A percentile compares a stretch with the other conserved stretches of the same genome.
phyloP scores from a whole-genome alignment of 2,113 vertebrate genomes.

The Sarotherodon lohbergeri region DNA sequence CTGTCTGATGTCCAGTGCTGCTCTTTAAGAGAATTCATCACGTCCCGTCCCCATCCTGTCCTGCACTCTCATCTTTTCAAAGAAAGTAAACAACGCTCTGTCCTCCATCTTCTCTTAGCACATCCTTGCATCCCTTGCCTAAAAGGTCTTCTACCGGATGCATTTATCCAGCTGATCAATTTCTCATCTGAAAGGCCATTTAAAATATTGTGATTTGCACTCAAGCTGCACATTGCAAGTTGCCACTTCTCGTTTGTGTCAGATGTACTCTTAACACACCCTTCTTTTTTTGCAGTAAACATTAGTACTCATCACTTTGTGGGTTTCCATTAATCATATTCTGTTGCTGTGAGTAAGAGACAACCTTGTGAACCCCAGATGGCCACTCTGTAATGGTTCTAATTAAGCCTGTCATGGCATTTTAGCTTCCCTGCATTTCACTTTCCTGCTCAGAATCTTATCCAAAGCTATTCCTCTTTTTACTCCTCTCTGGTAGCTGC shows the following conservation, averaged over 20 bases:
- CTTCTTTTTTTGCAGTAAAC: slow-evolving; percentile 7
- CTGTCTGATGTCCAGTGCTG: slow-evolving; percentile 50
- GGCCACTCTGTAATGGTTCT: slow-evolving; percentile 44
- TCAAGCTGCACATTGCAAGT: background rate
- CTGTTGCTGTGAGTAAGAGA: slow-evolving; percentile 13
- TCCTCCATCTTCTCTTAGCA: background rate
- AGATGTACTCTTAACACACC: background rate
- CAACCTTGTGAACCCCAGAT: slow-evolving; percentile 23
- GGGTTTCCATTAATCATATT: slow-evolving; percentile 50
- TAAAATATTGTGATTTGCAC: slow-evolving; percentile 27
- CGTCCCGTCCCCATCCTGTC: slow-evolving; percentile 19
- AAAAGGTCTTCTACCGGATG: slow-evolving; percentile 9
- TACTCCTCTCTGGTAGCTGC: background rate
- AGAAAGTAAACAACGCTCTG: slow-evolving; percentile 43
- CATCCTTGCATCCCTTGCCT: slow-evolving; percentile 2
- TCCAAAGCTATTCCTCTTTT: background rate
- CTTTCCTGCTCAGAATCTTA: background rate
- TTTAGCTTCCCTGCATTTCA: slow-evolving; percentile 42
- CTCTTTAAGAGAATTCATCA: slow-evolving; percentile 46
- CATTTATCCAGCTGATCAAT: slow-evolving; percentile 47
- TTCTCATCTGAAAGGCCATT: slow-evolving; percentile 18
- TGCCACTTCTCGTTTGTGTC: slow-evolving; percentile 6
- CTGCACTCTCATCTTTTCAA: slow-evolving; percentile 18
- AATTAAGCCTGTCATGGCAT: slow-evolving; percentile 58
- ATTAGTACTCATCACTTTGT: slow-evolving; percentile 36